A percentile compares a stretch with the other conserved stretches of the same genome.
Evolutionary conservation across 2,113 vertebrate genomes (phyloP).

Genomic region (Chamaea fasciata): DNA sequence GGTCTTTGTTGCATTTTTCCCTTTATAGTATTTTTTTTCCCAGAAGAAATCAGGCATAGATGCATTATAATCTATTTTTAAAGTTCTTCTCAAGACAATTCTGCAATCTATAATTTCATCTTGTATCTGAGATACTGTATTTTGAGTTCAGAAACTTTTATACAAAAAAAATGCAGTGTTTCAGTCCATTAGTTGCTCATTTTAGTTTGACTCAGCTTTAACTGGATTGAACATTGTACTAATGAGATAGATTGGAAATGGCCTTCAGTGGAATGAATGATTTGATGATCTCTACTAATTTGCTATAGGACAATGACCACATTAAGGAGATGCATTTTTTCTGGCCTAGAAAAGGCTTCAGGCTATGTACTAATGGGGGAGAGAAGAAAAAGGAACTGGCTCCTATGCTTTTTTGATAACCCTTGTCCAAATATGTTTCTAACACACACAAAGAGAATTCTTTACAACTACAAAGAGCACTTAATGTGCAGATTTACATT

Average conservation of each 20-base stretch:
- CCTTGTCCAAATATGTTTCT: not conserved
- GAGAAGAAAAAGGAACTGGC: not conserved
- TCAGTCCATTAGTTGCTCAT: conserved; percentile 54
- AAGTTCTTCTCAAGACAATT: not conserved
- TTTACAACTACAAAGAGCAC: not conserved
- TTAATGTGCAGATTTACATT: not conserved
- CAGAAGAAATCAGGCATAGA: not conserved
- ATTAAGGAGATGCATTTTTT: conserved; percentile 41
- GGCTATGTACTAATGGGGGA: not conserved
- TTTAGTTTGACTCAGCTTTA: conserved; percentile 46
- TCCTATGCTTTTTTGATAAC: not conserved
- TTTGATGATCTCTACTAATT: conserved; percentile 53
- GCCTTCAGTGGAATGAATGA: conserved; percentile 51
- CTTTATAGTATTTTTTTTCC: not conserved
- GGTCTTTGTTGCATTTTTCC: not conserved
- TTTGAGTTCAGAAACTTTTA: not conserved
- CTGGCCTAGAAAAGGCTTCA: conserved; percentile 14
- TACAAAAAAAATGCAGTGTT: conserved; percentile 21
- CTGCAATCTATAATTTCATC: not conserved
- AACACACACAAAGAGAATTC: not conserved
- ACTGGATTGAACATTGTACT: conserved; percentile 44
- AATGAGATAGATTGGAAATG: conserved; percentile 56
- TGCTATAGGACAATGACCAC: conserved; percentile 39
- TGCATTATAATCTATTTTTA: not conserved
- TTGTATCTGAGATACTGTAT: not conserved